phyloP scores from a whole-genome alignment of 2,797 vertebrate genomes.

The Thunnus albacares region DNA sequence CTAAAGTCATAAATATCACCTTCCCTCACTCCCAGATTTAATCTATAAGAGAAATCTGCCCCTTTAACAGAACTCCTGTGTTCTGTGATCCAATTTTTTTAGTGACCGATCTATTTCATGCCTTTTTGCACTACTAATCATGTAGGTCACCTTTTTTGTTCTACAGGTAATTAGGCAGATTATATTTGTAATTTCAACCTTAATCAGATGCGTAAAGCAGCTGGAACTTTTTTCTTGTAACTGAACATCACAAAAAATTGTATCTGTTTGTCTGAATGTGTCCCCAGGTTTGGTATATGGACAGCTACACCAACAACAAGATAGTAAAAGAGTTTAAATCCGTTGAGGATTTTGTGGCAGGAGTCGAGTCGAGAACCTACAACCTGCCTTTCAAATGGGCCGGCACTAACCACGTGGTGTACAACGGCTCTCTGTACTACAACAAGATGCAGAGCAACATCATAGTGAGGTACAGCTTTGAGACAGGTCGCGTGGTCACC shows the following conservation, averaged over 20 bases:
- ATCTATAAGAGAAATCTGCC: not conserved
- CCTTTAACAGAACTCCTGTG: not conserved
- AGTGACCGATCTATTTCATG: not conserved
- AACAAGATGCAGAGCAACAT: slow-evolving; percentile 99
- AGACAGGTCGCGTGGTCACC: slow-evolving; percentile 92
- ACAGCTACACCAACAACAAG: slow-evolving; percentile 98
- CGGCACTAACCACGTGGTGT: slow-evolving; percentile 97
- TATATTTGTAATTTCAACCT: not conserved
- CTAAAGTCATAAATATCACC: not conserved
- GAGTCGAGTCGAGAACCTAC: slow-evolving; percentile 96
- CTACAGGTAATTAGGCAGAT: not conserved
- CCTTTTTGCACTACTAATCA: not conserved
- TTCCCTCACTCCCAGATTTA: not conserved
- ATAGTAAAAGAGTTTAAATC: slow-evolving; percentile 97
- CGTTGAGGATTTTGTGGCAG: slow-evolving; percentile 92
- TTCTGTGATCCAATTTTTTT: not conserved
- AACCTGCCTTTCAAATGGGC: slow-evolving; percentile 99
- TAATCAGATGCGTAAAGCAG: not conserved
- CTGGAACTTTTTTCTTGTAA: not conserved
- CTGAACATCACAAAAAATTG: slow-evolving; percentile 8
- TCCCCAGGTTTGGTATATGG: slow-evolving; percentile 98
- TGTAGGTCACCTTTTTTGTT: not conserved
- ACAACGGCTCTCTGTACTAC: slow-evolving; percentile 98
- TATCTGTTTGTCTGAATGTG: slow-evolving; percentile 16
- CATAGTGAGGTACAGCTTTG: slow-evolving; percentile 96